phyloP scores from a whole-genome alignment of 35 echinoderm and acorn worm species.

The Chiridota heheva region DNA sequence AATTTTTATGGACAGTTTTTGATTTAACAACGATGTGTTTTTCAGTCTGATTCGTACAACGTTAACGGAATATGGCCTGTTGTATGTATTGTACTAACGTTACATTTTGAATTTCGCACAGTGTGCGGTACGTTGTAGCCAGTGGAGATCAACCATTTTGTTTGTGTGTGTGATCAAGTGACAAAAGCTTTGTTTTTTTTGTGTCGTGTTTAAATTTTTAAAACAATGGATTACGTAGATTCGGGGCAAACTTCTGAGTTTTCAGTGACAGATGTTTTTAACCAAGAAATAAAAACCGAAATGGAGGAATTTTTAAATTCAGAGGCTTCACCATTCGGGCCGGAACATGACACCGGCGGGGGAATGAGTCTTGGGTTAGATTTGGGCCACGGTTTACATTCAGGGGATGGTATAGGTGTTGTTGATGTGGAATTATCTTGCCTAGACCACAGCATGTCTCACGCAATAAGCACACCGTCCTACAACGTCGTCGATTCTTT shows the following conservation, averaged over 20 bases:
- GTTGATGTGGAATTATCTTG: slow-evolving; percentile 40
- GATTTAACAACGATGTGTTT: slow-evolving; percentile 18
- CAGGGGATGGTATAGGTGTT: slow-evolving; percentile 39
- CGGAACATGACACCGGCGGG: slow-evolving; percentile 36
- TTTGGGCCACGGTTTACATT: slow-evolving; percentile 10
- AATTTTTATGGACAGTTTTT: slow-evolving; percentile 2
- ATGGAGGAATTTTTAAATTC: slow-evolving; percentile 86
- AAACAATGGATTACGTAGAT: slow-evolving; percentile 79
- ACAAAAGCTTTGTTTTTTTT: background rate
- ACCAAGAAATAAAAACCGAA: slow-evolving; percentile 86
- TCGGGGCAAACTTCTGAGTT: slow-evolving; percentile 59
- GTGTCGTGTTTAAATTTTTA: background rate
- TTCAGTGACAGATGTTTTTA: slow-evolving; percentile 89
- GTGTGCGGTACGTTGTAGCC: slow-evolving; percentile 5
- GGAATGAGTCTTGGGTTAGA: slow-evolving; percentile 11
- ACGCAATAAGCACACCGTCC: background rate
- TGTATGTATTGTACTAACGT: slow-evolving; percentile 1
- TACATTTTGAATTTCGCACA: too few species aligned
- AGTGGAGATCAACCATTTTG: slow-evolving; percentile 2
- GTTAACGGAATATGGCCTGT: background rate
- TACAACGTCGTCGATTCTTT: slow-evolving; percentile 13
- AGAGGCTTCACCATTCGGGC: slow-evolving; percentile 50
- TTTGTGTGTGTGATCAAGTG: background rate
- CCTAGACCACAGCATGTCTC: slow-evolving; percentile 16
- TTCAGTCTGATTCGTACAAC: slow-evolving; percentile 9